Evolutionary conservation across 2,888 invertebrate genomes (phyloP).

Genomic region (Allacma fusca): DNA sequence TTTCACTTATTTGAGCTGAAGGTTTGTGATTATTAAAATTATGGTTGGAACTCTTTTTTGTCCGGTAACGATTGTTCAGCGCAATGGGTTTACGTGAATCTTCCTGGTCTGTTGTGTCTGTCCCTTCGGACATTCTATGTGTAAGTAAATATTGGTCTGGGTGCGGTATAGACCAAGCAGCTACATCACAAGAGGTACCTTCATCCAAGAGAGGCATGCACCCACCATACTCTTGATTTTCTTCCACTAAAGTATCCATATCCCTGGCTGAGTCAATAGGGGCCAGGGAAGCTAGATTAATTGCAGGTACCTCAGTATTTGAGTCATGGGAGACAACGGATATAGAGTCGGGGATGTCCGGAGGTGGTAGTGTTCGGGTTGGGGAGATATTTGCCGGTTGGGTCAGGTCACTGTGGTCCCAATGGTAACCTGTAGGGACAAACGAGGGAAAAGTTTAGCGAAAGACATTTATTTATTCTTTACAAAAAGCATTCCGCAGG

Average conservation of each 20-base stretch:
- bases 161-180: constrained; percentile 58
- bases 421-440: constrained; percentile 56
- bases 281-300: constrained; percentile 58
- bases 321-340: constrained; percentile 58
- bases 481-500: constrained; percentile 9
- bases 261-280: constrained; percentile 55
- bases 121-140: constrained; percentile 51
- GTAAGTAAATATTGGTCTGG: constrained; percentile 59
- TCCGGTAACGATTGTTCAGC: constrained; percentile 54
- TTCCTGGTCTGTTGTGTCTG: constrained; percentile 50
- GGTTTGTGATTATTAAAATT: constrained; percentile 39
- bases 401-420: constrained; percentile 57
- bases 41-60: constrained; percentile 46
- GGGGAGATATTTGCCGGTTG: constrained; percentile 61
- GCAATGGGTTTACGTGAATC: constrained; percentile 53
- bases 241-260: constrained; percentile 57
- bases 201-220: constrained; percentile 48
- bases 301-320: constrained; percentile 52
- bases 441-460: background rate
- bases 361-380: constrained; percentile 55
- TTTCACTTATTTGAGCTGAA: constrained; percentile 31
- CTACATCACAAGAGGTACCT: constrained; percentile 53
- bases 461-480: background rate
- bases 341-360: constrained; percentile 58
- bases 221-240: constrained; percentile 41